Percentiles rank a stretch among this genome's conserved stretches.
These are phyloP conservation scores for Hypercompe scribonia DNA, from an alignment of 2,888 invertebrate species.

Conservation along the genomic window DNA sequence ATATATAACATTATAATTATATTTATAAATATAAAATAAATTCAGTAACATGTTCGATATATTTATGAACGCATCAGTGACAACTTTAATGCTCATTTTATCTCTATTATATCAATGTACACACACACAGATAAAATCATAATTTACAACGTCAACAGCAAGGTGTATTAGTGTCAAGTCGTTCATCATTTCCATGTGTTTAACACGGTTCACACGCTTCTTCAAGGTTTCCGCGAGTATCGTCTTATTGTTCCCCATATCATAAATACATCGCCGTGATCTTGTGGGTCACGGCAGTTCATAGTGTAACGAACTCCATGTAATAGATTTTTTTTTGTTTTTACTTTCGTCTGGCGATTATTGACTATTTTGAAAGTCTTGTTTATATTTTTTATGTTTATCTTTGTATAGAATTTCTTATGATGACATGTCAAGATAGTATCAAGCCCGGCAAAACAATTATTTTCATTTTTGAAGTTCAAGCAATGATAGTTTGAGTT, in stretches of 20 bases:
- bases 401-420: too few relatives aligned
- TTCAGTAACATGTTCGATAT: background rate
- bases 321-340: too few relatives aligned
- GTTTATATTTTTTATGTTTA: too few relatives aligned
- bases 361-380: background rate
- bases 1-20: too few relatives aligned
- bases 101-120: background rate
- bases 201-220: constrained; percentile 52
- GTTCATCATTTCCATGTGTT: constrained; percentile 30
- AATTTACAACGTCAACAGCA: constrained; percentile 14
- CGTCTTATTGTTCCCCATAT: constrained; percentile 25
- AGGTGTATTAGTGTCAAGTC: constrained; percentile 36
- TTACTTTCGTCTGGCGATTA: background rate
- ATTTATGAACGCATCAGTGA: background rate
- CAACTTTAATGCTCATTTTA: background rate
- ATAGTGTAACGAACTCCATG: constrained; percentile 5
- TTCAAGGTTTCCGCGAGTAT: constrained; percentile 45
- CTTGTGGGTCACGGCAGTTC: constrained; percentile 8
- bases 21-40: background rate
- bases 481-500: too few relatives aligned
- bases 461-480: too few relatives aligned
- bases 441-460: too few relatives aligned
- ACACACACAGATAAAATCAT: background rate
- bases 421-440: too few relatives aligned
- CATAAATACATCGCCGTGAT: constrained; percentile 22